Conservation (phyloP, 2,113 vertebrate species). For the Mormoops blainvillei region DNA sequence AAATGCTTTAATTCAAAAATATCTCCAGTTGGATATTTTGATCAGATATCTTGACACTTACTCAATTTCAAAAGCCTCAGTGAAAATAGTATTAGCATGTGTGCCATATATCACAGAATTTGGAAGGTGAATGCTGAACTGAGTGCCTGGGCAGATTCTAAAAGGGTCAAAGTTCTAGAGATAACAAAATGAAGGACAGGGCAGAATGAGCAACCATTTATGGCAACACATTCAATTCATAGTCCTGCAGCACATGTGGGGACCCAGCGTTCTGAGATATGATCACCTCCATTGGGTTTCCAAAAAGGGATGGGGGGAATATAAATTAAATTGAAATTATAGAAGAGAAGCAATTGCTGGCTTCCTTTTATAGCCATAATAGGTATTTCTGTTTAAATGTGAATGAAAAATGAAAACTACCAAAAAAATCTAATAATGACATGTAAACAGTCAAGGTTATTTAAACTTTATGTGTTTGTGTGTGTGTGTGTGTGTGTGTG, state of each 20-base stretch:
- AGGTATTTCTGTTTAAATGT: slow-evolving; percentile 73
- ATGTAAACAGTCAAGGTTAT: slow-evolving; percentile 17
- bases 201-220: neutral
- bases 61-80: neutral
- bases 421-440: slow-evolving; percentile 57
- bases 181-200: neutral
- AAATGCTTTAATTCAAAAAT: neutral
- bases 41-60: neutral
- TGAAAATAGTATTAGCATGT: neutral
- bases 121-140: neutral
- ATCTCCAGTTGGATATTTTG: neutral
- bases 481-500: too few relatives aligned
- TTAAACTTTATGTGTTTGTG: slow-evolving; percentile 5
- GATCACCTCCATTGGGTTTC: slow-evolving; percentile 19
- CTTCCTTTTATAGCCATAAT: slow-evolving; percentile 48
- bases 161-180: neutral
- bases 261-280: slow-evolving; percentile 42
- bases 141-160: neutral
- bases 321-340: slow-evolving; percentile 40
- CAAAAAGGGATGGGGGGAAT: slow-evolving; percentile 37
- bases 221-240: neutral
- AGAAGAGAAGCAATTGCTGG: slow-evolving; percentile 38
- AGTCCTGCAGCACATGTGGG: slow-evolving; percentile 2
- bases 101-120: neutral
- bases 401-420: slow-evolving; percentile 60